A percentile compares a stretch with the other conserved stretches of the same genome.
These are phyloP conservation scores for Cacoxenus indagator DNA, from an alignment of 2,888 invertebrate genomes.

Conservation along the genomic window DNA sequence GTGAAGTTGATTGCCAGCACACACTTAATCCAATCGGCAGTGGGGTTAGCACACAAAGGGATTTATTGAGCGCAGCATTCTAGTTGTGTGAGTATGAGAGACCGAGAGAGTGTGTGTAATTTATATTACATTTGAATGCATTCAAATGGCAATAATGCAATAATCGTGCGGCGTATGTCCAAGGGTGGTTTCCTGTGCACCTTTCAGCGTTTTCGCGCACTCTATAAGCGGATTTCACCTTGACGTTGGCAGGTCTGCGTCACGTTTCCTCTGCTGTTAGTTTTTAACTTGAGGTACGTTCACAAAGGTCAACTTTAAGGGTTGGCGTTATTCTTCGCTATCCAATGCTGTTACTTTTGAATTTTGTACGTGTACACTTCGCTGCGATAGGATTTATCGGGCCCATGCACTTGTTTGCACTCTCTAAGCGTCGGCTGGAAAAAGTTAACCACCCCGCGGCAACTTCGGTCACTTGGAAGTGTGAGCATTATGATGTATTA, in stretches of 20 bases:
- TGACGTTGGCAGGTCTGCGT: slow-evolving; percentile 41
- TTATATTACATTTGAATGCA: slow-evolving; percentile 41
- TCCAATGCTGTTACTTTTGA: slow-evolving; percentile 46
- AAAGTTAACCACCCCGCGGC: slow-evolving; percentile 43
- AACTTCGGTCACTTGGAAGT: slow-evolving; percentile 37
- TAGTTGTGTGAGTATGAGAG: background rate
- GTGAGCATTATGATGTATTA: slow-evolving; percentile 67
- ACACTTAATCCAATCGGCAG: slow-evolving; percentile 61
- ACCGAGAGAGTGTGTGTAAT: slow-evolving; percentile 26
- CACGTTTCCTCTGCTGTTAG: slow-evolving; percentile 10
- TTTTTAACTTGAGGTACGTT: slow-evolving; percentile 1
- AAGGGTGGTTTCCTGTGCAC: slow-evolving; percentile 35
- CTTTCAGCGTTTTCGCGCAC: slow-evolving; percentile 24
- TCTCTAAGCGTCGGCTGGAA: background rate
- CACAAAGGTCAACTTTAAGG: slow-evolving; percentile 18
- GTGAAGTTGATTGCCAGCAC: slow-evolving; percentile 62
- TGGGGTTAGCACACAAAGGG: slow-evolving; percentile 37
- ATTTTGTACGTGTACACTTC: slow-evolving; percentile 52
- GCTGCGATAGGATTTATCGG: slow-evolving; percentile 53
- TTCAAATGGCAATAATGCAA: slow-evolving; percentile 44
- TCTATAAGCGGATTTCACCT: slow-evolving; percentile 60
- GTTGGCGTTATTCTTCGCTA: background rate
- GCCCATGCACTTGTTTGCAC: slow-evolving; percentile 52
- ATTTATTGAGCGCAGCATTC: background rate
- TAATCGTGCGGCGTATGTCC: slow-evolving; percentile 30